Evolutionary conservation across 2,113 vertebrate genomes (phyloP).

Genomic region (Tetrax tetrax): DNA sequence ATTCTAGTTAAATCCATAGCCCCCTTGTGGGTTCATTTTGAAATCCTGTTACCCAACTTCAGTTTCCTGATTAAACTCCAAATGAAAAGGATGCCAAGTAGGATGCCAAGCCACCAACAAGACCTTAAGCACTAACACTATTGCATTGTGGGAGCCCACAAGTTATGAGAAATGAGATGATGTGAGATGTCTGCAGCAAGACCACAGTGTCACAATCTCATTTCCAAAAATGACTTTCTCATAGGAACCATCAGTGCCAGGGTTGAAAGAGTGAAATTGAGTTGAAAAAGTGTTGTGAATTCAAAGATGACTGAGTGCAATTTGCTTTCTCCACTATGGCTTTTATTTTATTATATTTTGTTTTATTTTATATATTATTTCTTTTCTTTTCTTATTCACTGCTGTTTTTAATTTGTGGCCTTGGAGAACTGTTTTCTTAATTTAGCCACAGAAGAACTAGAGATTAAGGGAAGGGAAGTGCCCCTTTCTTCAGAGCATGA

Average conservation of each 20-base stretch:
- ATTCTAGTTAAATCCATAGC: not conserved
- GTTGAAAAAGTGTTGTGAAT: not conserved
- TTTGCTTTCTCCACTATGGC: not conserved
- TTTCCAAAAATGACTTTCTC: not conserved
- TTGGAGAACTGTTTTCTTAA: not conserved
- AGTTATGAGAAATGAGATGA: not conserved
- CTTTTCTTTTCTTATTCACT: no score
- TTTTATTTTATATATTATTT: not conserved
- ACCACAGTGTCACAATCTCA: not conserved
- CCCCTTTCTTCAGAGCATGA: not conserved
- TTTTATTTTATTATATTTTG: not conserved
- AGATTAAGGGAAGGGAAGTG: not conserved
- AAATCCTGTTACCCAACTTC: not conserved
- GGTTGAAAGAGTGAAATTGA: fast-evolving
- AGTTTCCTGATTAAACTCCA: not conserved
- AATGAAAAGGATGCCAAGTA: not conserved
- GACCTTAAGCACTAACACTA: not conserved
- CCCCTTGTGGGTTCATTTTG: not conserved
- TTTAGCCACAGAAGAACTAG: not conserved
- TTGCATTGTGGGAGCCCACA: not conserved
- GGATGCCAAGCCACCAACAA: not conserved
- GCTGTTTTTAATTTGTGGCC: not conserved
- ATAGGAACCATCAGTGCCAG: not conserved
- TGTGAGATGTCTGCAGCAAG: not conserved
- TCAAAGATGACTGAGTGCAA: not conserved